Percentiles rank a stretch among this genome's conserved stretches.
Evolutionary conservation across 2,888 invertebrate genomes (phyloP).

Genomic region (Corythucha ciliata): DNA sequence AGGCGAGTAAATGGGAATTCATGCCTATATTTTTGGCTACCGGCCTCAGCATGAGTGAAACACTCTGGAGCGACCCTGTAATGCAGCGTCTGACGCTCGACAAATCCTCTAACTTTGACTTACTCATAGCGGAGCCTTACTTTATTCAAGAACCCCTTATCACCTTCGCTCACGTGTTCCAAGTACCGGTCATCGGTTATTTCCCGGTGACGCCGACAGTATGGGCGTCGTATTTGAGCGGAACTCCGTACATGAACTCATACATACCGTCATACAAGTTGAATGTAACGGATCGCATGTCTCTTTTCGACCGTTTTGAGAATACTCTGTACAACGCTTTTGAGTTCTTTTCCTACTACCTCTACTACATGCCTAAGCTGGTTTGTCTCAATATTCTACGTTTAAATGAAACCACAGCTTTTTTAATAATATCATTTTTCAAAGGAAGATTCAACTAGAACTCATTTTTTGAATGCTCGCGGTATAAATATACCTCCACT

Average conservation of each 20-base stretch:
- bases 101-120: constrained; percentile 25
- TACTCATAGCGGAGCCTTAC: constrained; percentile 29
- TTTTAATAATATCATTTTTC: no score
- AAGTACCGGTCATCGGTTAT: constrained; percentile 27
- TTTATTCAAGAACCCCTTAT: constrained; percentile 29
- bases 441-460: constrained; percentile 3
- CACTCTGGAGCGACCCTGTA: constrained; percentile 14
- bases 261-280: constrained; percentile 26
- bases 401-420: no score
- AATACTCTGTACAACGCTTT: constrained; percentile 23
- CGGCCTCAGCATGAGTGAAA: background rate
- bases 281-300: constrained; percentile 25
- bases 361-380: constrained; percentile 25
- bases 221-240: constrained; percentile 22
- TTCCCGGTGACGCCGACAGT: constrained; percentile 22
- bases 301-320: constrained; percentile 22
- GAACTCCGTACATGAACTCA: constrained; percentile 25
- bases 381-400: constrained; percentile 9
- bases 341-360: constrained; percentile 20
- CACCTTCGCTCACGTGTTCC: constrained; percentile 29
- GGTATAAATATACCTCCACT: constrained; percentile 22
- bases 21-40: background rate
- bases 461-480: no score
- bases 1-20: no score
- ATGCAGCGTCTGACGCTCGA: constrained; percentile 23